Evolutionary conservation across 1,140 invertebrate species (phyloP).

Genomic region (Eumaeus atala): DNA sequence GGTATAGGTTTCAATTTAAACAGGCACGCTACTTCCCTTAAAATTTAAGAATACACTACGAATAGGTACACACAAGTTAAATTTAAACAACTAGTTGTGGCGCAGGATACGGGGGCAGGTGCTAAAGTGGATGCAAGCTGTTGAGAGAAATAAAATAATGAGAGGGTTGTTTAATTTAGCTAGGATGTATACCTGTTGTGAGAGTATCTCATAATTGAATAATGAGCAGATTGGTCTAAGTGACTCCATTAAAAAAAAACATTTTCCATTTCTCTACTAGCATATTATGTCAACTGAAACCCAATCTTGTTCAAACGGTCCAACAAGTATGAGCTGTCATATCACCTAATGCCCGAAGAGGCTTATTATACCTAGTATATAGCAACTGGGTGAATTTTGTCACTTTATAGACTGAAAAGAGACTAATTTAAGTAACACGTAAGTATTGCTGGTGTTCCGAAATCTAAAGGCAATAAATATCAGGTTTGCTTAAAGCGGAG

Average conservation of each 20-base stretch:
- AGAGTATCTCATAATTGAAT: too few species aligned
- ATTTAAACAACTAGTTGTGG: slow-evolving; percentile 17
- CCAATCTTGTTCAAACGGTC: too few species aligned
- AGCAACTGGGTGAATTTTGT: too few species aligned
- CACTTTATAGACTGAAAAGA: too few species aligned
- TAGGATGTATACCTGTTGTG: too few species aligned
- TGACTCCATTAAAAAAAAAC: too few species aligned
- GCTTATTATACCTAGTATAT: too few species aligned
- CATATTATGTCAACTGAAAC: too few species aligned
- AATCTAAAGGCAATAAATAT: slow-evolving; percentile 52
- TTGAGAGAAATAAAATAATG: slow-evolving; percentile 8
- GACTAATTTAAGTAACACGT: slow-evolving; percentile 4
- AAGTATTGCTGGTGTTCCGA: slow-evolving; percentile 34
- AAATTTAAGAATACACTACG: slow-evolving; percentile 1
- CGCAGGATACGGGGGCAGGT: not conserved
- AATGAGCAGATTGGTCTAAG: too few species aligned
- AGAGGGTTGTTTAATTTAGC: not conserved
- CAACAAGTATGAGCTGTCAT: too few species aligned
- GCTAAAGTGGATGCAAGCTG: not conserved
- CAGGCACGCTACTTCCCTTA: slow-evolving; percentile 9
- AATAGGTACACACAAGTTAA: slow-evolving; percentile 9
- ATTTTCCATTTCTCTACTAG: too few species aligned
- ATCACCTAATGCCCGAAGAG: too few species aligned
- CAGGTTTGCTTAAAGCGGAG: slow-evolving; percentile 47
- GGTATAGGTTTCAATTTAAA: slow-evolving; percentile 18